A percentile compares a stretch with the other conserved stretches of the same genome.
Conservation (phyloP, 2,113 vertebrate species). For the Picathartes gymnocephalus region DNA sequence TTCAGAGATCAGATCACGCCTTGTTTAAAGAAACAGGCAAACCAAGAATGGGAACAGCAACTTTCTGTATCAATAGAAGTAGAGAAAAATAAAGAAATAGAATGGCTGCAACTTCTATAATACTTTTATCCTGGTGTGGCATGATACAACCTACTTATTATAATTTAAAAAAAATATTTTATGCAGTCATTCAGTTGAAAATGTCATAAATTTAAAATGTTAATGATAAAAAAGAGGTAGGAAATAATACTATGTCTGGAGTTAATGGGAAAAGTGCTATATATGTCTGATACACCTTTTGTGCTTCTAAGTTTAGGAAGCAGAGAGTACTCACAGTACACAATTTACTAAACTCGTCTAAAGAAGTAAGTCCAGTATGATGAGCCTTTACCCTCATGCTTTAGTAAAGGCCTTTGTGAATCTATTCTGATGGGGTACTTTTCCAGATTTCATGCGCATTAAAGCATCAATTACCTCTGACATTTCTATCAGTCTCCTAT, state of each 20-base stretch:
- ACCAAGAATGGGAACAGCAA: not conserved
- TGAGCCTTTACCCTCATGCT: not conserved
- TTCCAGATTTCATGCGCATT: conserved; percentile 57
- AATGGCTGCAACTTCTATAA: not conserved
- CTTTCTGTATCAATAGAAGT: not conserved
- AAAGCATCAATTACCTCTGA: conserved; percentile 65
- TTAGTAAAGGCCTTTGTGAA: not conserved
- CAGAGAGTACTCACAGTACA: not conserved
- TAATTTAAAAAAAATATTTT: not conserved
- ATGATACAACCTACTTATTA: not conserved
- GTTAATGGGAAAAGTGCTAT: not conserved
- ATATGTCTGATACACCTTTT: not conserved
- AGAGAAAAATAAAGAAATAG: not conserved
- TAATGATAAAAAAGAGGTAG: not conserved
- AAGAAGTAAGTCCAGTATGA: not conserved
- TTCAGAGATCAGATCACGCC: not conserved
- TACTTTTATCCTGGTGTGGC: not conserved
- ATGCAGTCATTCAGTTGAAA: not conserved
- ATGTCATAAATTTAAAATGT: not conserved
- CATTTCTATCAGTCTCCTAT: conserved; percentile 63
- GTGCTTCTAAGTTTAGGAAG: not conserved
- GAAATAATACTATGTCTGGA: not conserved
- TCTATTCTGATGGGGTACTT: not conserved
- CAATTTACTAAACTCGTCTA: not conserved
- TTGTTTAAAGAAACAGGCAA: not conserved